These are phyloP conservation scores for Botia kubotai DNA, from an alignment of 2,797 vertebrate genomes.

Conservation along the genomic window DNA sequence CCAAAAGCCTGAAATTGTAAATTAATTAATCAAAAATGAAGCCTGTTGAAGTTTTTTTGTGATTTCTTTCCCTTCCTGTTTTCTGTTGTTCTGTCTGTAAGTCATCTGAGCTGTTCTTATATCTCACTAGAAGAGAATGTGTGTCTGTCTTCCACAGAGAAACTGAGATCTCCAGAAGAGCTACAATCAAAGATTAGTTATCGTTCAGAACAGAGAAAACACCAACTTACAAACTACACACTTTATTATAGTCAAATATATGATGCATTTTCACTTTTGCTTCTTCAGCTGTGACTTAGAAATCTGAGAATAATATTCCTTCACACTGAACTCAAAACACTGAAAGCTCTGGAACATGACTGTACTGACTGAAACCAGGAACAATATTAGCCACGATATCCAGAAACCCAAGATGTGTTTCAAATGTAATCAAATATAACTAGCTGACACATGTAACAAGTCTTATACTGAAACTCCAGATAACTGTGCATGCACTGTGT, in stretches of 20 bases:
- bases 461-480: background rate
- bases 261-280: conserved; percentile 3
- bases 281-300: conserved; percentile 14
- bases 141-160: background rate
- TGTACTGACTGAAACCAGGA: background rate
- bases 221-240: background rate
- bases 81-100: background rate
- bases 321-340: background rate
- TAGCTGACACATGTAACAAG: background rate
- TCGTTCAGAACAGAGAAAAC: background rate
- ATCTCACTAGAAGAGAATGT: conserved; percentile 19
- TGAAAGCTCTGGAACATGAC: no score
- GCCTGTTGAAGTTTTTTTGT: background rate
- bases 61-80: background rate
- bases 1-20: background rate
- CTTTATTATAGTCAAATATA: background rate
- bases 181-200: background rate
- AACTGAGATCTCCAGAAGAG: conserved; percentile 6
- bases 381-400: no score
- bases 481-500: background rate
- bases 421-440: background rate
- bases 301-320: background rate
- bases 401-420: background rate
- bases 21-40: no score
- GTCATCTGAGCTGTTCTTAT: background rate